Percentiles rank a stretch among this genome's conserved stretches.
These are phyloP conservation scores for Rhinichthys klamathensis DNA, from an alignment of 2,113 vertebrate species.

Conservation along the genomic window DNA sequence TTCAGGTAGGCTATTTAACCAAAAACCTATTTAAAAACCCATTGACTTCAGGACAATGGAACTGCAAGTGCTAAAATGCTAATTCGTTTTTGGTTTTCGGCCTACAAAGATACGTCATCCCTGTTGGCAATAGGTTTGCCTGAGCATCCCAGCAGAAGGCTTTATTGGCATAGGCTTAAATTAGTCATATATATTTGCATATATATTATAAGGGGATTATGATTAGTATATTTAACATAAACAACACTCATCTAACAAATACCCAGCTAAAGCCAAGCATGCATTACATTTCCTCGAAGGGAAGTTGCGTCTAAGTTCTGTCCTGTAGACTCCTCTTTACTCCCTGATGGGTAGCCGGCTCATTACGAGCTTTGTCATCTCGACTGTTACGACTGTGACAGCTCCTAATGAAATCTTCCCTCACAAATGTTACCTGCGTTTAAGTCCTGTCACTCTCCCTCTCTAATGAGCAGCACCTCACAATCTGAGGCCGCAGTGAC, in stretches of 20 bases:
- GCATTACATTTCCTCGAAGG: not conserved
- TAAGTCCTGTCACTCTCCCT: conserved; percentile 61
- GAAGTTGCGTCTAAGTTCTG: not conserved
- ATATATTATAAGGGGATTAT: conserved; percentile 19
- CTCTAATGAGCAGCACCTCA: conserved; percentile 62
- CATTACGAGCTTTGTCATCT: conserved; percentile 57
- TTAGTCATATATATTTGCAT: not conserved
- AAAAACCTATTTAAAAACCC: not conserved
- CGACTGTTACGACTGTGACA: conserved; percentile 52
- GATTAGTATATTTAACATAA: not conserved
- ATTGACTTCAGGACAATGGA: not conserved
- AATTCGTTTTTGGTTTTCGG: no score
- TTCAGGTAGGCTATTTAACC: not conserved
- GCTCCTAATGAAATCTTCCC: conserved; percentile 62
- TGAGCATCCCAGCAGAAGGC: not conserved
- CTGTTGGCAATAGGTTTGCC: not conserved
- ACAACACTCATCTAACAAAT: not conserved
- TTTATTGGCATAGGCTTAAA: not conserved
- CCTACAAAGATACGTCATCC: not conserved
- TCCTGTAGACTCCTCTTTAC: not conserved
- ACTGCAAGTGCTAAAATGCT: not conserved
- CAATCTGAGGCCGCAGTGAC: conserved; percentile 67
- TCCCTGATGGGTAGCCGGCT: conserved; percentile 40
- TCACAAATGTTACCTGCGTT: conserved; percentile 68
- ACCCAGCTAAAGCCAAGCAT: not conserved